These are phyloP conservation scores for Siniperca scherzeri DNA, from an alignment of 2,797 vertebrate genomes.

Conservation along the genomic window DNA sequence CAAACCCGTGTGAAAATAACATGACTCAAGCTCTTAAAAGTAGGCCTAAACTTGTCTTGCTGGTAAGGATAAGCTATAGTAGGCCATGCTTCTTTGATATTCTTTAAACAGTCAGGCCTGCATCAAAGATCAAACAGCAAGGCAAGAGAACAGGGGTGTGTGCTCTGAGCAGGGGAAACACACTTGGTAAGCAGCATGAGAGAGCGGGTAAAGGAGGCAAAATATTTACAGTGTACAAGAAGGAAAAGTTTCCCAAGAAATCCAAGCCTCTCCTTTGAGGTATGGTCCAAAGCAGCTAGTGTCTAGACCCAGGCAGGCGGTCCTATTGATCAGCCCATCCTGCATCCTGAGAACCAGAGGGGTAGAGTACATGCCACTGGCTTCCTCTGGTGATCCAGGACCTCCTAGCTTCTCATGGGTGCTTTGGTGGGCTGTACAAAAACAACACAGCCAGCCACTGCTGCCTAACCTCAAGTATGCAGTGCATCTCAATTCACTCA, in stretches of 20 bases:
- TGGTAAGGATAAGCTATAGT: conserved; percentile 42
- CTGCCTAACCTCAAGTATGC: conserved; percentile 69
- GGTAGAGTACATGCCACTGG: conserved; percentile 45
- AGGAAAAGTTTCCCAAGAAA: conserved; percentile 81
- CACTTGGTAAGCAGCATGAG: conserved; percentile 72
- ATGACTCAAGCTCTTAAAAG: conserved; percentile 38
- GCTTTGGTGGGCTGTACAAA: conserved; percentile 56
- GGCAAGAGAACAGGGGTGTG: conserved; percentile 45
- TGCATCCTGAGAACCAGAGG: conserved; percentile 67
- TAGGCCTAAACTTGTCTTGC: conserved; percentile 45
- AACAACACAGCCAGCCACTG: conserved; percentile 60
- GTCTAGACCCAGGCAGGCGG: conserved; percentile 71
- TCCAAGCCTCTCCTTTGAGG: conserved; percentile 78
- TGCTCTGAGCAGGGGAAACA: conserved; percentile 62
- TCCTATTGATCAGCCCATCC: conserved; percentile 63
- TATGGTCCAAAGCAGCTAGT: conserved; percentile 69
- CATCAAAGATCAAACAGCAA: conserved; percentile 75
- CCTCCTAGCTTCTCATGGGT: conserved; percentile 68
- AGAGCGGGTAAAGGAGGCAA: conserved; percentile 68
- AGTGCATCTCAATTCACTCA: conserved; percentile 44
- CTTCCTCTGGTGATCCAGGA: conserved; percentile 60
- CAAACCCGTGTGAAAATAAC: conserved; percentile 44
- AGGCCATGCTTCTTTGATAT: conserved; percentile 52
- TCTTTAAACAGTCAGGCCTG: conserved; percentile 54
- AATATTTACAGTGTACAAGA: conserved; percentile 82